These are phyloP conservation scores for Drosophila fuyamai DNA, from an alignment of 1,140 invertebrate species.

Conservation along the genomic window DNA sequence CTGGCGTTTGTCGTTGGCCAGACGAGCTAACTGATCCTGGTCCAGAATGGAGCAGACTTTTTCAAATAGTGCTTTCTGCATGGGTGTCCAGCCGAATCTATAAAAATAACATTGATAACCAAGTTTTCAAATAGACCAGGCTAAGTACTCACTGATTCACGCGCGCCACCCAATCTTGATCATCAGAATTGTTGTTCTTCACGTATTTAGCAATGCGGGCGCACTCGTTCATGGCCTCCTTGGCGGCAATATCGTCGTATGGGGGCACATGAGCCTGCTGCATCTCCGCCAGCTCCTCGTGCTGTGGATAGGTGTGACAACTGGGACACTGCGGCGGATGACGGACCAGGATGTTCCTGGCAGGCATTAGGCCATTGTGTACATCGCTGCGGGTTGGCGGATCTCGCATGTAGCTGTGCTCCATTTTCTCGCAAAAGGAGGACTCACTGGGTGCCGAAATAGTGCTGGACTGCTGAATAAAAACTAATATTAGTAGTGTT, in stretches of 20 bases:
- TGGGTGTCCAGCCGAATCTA: constrained; percentile 88
- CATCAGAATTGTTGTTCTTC: constrained; percentile 86
- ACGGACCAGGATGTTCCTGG: constrained; percentile 71
- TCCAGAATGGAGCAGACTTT: constrained; percentile 90
- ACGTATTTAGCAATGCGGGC: constrained; percentile 88
- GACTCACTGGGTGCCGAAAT: constrained; percentile 65
- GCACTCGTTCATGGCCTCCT: constrained; percentile 90
- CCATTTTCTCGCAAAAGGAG: constrained; percentile 71
- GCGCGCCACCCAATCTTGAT: constrained; percentile 90
- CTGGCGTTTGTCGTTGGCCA: constrained; percentile 86
- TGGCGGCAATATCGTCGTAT: constrained; percentile 88
- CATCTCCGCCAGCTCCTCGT: constrained; percentile 61
- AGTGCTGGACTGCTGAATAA: constrained; percentile 57
- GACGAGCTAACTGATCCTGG: constrained; percentile 88
- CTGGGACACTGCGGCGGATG: constrained; percentile 80
- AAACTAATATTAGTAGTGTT: neutral
- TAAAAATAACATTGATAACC: neutral
- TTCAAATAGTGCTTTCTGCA: constrained; percentile 89
- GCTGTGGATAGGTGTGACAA: constrained; percentile 76
- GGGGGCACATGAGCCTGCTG: constrained; percentile 82
- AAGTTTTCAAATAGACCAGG: no score
- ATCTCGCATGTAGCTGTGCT: constrained; percentile 81
- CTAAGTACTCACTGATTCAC: constrained; percentile 86
- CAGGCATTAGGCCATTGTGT: constrained; percentile 58
- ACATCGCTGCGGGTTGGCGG: constrained; percentile 39